Evolutionary conservation across 23 tunicate species (phyloP).

Genomic region (Trididemnum nubilum): DNA sequence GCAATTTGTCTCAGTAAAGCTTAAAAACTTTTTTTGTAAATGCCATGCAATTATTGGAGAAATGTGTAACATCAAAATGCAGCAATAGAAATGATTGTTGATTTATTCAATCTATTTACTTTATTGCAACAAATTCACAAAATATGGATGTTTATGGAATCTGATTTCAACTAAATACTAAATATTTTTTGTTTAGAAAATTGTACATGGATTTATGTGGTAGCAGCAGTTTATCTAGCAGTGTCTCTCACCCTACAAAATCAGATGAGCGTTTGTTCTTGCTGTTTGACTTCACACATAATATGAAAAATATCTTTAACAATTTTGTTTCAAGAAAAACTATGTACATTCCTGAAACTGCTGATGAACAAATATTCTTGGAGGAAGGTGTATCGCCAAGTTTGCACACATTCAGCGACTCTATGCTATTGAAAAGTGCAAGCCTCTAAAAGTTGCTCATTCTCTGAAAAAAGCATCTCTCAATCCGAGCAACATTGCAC

Average conservation of each 20-base stretch:
- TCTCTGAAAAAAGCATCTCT: no score
- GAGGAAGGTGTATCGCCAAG: conserved; percentile 2
- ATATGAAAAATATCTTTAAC: conserved; percentile 26
- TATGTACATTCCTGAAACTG: not conserved
- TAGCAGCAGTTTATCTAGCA: conserved; percentile 4
- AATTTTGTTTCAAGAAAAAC: conserved; percentile 3
- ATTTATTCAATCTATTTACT: no score
- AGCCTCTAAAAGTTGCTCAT: conserved; percentile 20
- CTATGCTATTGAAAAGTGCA: not conserved
- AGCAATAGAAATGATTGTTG: not conserved
- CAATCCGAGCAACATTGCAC: no score
- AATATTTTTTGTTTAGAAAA: conserved; percentile 19
- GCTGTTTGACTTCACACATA: conserved; percentile 31
- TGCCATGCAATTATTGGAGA: no score
- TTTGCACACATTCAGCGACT: not conserved
- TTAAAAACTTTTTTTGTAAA: no score
- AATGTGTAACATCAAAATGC: no score
- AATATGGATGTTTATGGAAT: not conserved
- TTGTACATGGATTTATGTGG: conserved; percentile 20
- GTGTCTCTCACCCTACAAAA: conserved; percentile 1
- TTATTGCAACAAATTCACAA: no score
- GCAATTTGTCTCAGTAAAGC: no score
- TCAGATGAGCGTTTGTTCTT: conserved; percentile 5
- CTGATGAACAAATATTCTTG: conserved; percentile 22
- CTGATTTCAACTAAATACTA: not conserved